These are phyloP conservation scores for Trochalopteron elliotii DNA, from an alignment of 2,113 vertebrate genomes.

Conservation along the genomic window DNA sequence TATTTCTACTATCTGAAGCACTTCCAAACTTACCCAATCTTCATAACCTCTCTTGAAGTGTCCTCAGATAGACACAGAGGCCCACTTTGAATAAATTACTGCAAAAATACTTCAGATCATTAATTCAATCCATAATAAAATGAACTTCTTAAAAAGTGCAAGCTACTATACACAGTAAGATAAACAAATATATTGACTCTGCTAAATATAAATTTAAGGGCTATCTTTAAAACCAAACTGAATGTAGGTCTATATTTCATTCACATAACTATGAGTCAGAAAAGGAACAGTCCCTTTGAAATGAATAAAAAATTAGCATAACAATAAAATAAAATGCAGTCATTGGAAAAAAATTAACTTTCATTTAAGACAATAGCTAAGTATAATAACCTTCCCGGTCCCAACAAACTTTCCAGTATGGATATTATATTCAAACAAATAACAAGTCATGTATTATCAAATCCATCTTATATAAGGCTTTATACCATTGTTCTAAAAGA, in stretches of 20 bases:
- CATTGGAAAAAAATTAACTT: not conserved
- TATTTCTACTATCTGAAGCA: not conserved
- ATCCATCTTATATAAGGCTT: not conserved
- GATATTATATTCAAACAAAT: not conserved
- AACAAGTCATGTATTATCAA: not conserved
- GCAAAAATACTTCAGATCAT: conserved; percentile 9
- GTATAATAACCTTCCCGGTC: not conserved
- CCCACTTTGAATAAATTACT: conserved; percentile 6
- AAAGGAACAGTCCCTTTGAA: not conserved
- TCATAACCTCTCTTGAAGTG: conserved; percentile 1
- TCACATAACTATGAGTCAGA: not conserved
- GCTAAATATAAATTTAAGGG: not conserved
- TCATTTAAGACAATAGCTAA: not conserved
- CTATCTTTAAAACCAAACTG: not conserved
- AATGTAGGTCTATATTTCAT: not conserved
- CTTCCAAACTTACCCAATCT: not conserved
- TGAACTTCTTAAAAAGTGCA: not conserved
- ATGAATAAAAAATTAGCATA: not conserved
- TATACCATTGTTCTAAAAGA: not conserved
- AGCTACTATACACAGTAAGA: not conserved
- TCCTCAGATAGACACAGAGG: not conserved
- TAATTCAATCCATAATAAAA: conserved; percentile 11
- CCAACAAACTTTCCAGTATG: not conserved
- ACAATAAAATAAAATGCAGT: not conserved
- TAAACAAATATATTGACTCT: conserved; percentile 16